phyloP scores from a whole-genome alignment of 2,113 vertebrate genomes.

The Albula goreensis region DNA sequence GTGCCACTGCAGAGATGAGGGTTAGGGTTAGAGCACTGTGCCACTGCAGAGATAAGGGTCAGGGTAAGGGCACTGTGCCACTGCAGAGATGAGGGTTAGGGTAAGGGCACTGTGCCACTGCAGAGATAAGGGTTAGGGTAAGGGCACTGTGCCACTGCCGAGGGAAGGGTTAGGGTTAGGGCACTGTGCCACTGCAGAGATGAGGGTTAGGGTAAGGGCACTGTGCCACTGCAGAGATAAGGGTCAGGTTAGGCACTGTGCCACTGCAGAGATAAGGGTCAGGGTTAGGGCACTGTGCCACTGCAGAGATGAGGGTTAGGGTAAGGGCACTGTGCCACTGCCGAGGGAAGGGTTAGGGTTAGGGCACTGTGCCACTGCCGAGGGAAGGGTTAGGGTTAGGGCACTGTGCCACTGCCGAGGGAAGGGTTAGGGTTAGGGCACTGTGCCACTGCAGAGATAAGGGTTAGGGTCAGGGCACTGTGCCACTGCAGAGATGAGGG shows the following conservation, averaged over 20 bases:
- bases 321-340: too few relatives aligned
- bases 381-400: not conserved
- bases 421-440: not conserved
- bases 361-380: too few relatives aligned
- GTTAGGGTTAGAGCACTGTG: not conserved
- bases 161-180: not conserved
- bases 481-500: not conserved
- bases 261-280: not conserved
- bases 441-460: not conserved
- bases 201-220: too few relatives aligned
- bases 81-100: not conserved
- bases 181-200: not conserved
- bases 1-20: not conserved
- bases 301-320: not conserved
- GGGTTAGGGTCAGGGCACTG: not conserved
- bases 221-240: constrained; percentile 84
- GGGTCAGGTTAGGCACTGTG: not conserved
- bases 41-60: not conserved
- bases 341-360: not conserved
- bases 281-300: not conserved
- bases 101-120: too few relatives aligned
- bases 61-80: not conserved
- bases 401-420: not conserved
- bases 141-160: too few relatives aligned
- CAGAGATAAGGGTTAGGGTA: not conserved